Evolutionary conservation across 2,888 invertebrate species (phyloP).

Genomic region (Meteorus cinctellus): DNA sequence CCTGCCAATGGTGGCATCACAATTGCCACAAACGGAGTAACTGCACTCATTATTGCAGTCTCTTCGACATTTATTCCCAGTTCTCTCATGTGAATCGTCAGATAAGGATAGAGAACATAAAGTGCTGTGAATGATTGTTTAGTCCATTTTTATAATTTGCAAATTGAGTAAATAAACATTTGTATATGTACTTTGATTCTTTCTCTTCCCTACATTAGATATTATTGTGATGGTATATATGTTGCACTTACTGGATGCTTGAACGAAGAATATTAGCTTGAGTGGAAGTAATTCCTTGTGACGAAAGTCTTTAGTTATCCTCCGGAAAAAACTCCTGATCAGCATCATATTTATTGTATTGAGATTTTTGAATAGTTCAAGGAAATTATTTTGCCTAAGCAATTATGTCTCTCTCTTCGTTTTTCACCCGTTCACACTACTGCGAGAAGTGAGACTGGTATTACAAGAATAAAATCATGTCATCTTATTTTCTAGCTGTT

Average conservation of each 20-base stretch:
- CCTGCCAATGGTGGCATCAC: conserved; percentile 86
- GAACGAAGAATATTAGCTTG: conserved; percentile 85
- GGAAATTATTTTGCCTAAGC: not conserved
- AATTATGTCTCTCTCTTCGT: not conserved
- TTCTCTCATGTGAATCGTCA: conserved; percentile 87
- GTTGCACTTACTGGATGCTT: conserved; percentile 82
- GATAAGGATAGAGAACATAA: conserved; percentile 84
- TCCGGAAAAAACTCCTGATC: conserved; percentile 78
- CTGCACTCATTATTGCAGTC: conserved; percentile 86
- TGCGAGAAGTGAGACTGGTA: not conserved
- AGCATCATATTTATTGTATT: conserved; percentile 74
- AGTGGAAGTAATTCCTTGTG: conserved; percentile 83
- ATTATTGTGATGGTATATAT: conserved; percentile 2
- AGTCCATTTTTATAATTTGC: not conserved
- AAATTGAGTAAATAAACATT: not conserved
- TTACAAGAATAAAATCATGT: conserved; percentile 34
- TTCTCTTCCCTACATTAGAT: not conserved
- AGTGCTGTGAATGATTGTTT: conserved; percentile 73
- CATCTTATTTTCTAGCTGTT: conserved; percentile 37
- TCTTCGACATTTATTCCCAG: conserved; percentile 86
- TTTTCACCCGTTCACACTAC: not conserved
- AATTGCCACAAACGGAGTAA: conserved; percentile 84
- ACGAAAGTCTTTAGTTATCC: conserved; percentile 82
- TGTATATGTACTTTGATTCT: not conserved
- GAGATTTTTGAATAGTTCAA: not conserved